Conservation (phyloP, 2,113 vertebrate genomes). For the Triplophysa dalaica region DNA sequence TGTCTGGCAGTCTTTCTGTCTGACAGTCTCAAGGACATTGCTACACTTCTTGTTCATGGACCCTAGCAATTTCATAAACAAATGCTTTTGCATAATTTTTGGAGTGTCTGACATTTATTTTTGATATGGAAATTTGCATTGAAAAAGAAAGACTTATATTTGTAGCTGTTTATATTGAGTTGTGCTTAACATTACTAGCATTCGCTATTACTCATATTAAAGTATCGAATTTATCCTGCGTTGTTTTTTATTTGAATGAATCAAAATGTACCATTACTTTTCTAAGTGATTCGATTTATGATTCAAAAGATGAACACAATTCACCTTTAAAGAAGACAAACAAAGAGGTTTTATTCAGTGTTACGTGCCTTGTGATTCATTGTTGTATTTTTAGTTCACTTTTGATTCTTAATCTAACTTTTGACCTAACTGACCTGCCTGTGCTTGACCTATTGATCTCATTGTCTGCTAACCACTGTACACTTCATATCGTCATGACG, state of each 20-base stretch:
- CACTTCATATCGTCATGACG: not conserved
- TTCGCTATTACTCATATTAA: too few species aligned
- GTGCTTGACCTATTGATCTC: slow-evolving; percentile 36
- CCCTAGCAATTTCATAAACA: not conserved
- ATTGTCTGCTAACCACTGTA: slow-evolving; percentile 30
- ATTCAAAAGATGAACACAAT: too few species aligned
- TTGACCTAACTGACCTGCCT: slow-evolving; percentile 50
- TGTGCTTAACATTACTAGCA: too few species aligned
- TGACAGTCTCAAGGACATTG: slow-evolving; percentile 1
- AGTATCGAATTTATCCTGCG: too few species aligned
- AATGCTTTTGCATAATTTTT: not conserved
- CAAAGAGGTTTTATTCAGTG: not conserved
- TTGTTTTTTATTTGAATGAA: too few species aligned
- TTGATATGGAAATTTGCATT: not conserved
- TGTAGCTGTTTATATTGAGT: too few species aligned
- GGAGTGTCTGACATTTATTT: not conserved
- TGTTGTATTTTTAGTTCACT: slow-evolving; percentile 31
- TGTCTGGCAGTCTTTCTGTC: slow-evolving; percentile 26
- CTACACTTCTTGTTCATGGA: not conserved
- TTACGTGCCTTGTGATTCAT: not conserved
- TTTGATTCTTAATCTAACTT: slow-evolving; percentile 42
- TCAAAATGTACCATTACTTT: too few species aligned
- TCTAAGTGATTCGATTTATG: too few species aligned
- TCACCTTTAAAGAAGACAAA: not conserved
- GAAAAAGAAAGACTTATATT: too few species aligned